These are phyloP conservation scores for Liposcelis brunnea DNA, from an alignment of 2,888 invertebrate species.

Conservation along the genomic window DNA sequence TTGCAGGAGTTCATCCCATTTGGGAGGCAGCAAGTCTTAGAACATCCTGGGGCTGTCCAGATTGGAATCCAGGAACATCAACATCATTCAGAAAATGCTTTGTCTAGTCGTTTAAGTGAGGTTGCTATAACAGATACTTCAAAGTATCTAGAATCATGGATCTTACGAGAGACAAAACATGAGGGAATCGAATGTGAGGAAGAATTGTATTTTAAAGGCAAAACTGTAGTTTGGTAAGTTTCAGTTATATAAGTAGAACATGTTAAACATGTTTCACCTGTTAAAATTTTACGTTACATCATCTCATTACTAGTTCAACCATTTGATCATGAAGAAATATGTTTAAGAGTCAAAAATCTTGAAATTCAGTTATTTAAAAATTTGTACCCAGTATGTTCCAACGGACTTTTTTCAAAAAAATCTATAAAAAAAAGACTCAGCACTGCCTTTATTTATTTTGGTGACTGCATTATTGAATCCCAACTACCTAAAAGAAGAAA, in stretches of 20 bases:
- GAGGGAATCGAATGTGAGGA: constrained; percentile 46
- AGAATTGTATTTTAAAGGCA: constrained; percentile 71
- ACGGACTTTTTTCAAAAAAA: too few species aligned
- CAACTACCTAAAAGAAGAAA: too few species aligned
- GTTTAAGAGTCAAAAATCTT: too few species aligned
- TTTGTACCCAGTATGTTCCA: too few species aligned
- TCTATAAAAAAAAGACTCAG: too few species aligned
- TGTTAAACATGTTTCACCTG: too few species aligned
- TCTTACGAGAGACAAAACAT: constrained; percentile 38
- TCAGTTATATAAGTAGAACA: not conserved
- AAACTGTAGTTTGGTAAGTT: constrained; percentile 60
- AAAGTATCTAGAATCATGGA: constrained; percentile 31
- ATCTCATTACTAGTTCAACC: too few species aligned
- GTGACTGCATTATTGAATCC: too few species aligned
- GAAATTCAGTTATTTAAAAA: too few species aligned
- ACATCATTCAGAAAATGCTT: constrained; percentile 40
- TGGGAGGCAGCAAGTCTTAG: constrained; percentile 61
- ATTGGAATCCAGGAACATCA: constrained; percentile 29
- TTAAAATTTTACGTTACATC: too few species aligned
- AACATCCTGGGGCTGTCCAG: constrained; percentile 55
- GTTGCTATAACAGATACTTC: constrained; percentile 48
- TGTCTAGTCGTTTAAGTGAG: constrained; percentile 55
- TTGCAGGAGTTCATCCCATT: constrained; percentile 71
- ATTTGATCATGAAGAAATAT: too few species aligned
- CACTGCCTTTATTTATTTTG: too few species aligned